Conservation (phyloP, 92 coral and sea anemone species). For the Epizoanthus ramosus region DNA sequence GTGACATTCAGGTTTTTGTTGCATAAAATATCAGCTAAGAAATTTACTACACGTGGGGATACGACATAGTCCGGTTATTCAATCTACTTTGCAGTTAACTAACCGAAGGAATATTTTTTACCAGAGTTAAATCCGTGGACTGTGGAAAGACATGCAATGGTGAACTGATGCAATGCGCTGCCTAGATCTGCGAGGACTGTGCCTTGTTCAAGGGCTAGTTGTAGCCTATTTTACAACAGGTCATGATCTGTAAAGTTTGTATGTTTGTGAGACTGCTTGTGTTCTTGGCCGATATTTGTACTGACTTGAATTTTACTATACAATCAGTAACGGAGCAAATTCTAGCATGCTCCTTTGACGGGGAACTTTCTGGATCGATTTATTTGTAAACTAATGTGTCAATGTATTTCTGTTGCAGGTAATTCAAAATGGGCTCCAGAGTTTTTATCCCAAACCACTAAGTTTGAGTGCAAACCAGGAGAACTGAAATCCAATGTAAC, state of each 20-base stretch:
- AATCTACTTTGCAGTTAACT: not conserved
- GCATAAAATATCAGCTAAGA: conserved; percentile 8
- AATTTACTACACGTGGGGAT: not conserved
- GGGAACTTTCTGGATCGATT: not conserved
- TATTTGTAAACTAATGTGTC: not conserved
- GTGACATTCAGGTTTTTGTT: not conserved
- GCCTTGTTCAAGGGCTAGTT: not conserved
- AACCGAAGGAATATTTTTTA: not conserved
- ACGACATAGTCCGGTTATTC: not conserved
- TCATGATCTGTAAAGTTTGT: not conserved
- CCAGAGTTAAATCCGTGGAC: not conserved
- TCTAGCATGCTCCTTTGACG: not conserved
- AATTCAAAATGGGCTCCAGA: conserved; percentile 60
- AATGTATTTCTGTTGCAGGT: not conserved
- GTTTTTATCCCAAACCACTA: conserved; percentile 65
- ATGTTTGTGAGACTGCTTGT: no score
- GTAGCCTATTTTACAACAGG: not conserved
- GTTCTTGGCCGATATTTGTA: not conserved
- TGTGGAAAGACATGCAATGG: conserved; percentile 1
- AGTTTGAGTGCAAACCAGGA: conserved; percentile 68
- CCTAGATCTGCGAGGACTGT: not conserved
- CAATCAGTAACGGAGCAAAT: not conserved
- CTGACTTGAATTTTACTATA: no score
- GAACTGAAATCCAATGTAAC: conserved; percentile 73
- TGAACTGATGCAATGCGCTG: conserved; percentile 10